phyloP scores from a whole-genome alignment of 1,140 invertebrate species.

The Drosophila varians region DNA sequence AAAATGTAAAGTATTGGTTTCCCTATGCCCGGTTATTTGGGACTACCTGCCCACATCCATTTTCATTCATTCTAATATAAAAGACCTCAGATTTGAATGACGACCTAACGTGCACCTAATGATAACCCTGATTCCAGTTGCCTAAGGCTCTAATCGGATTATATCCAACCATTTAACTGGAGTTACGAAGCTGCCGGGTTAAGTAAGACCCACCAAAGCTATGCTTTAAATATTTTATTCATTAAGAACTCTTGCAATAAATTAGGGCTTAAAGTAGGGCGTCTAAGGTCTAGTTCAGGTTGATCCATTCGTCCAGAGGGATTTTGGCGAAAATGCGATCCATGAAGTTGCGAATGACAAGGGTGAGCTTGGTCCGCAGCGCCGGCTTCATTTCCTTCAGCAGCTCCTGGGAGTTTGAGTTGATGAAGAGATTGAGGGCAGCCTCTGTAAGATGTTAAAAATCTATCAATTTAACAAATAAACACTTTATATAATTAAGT shows the following conservation, averaged over 20 bases:
- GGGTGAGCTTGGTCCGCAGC: conserved; percentile 89
- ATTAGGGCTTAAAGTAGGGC: conserved; percentile 52
- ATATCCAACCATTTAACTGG: neutral
- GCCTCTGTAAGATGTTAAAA: conserved; percentile 86
- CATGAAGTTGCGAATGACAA: conserved; percentile 89
- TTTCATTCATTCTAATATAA: conserved; percentile 25
- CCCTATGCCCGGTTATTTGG: neutral
- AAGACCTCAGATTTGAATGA: conserved; percentile 41
- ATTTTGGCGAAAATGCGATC: conserved; percentile 90
- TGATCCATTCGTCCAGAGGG: conserved; percentile 89
- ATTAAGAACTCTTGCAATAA: conserved; percentile 61
- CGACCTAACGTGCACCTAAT: conserved; percentile 52
- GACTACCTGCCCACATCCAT: conserved; percentile 12
- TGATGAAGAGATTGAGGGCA: conserved; percentile 92
- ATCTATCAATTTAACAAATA: neutral
- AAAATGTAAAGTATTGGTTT: neutral
- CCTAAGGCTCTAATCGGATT: conserved; percentile 22
- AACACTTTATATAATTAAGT: conserved; percentile 70
- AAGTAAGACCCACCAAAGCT: conserved; percentile 1
- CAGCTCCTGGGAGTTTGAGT: conserved; percentile 91
- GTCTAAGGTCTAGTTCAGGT: conserved; percentile 60
- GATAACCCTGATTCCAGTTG: conserved; percentile 40
- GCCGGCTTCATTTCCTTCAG: conserved; percentile 94
- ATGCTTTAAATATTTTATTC: conserved; percentile 49
- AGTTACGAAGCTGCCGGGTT: neutral